Base-by-base conservation (phyloP, 2,797 vertebrate species). In the Rhinella marina region DNA sequence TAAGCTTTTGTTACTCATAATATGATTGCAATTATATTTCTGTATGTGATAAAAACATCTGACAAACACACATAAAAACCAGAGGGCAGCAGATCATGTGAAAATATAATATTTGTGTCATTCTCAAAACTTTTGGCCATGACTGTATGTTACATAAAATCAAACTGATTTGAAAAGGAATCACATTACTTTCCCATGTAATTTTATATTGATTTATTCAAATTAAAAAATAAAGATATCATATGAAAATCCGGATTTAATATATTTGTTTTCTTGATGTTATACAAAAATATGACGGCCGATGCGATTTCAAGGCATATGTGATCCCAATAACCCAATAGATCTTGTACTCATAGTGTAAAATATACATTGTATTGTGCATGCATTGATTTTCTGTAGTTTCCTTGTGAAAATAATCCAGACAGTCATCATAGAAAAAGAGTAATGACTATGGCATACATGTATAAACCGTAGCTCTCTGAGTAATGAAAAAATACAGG, bases 401-500 rank as follows among this genome's bases (percentile, higher is more conserved):
- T 52, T 76, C 13, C 41, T 14, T 25, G 27, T 56, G 52, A 86
- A 77, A 68, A 86, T 56, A 79, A 57, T 86, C 84, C 75, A 12
- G 62, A 59, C 27, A 80, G 75, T 68, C 52, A 86, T 80, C 75
- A 86, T 11, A 70, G 50, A 27, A 56, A 56, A 86, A 86, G 52
- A 86, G 54, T 66, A 86, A 80, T 68, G 76, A 66, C 27, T 66
- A 21, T 86, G 85, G 85, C 85, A 79, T 70, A 86, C 17, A 86
- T 59, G 85, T 80, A 57, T 56, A 77, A 80, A 54, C 52, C 50
- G 9, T 77, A 56, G 62, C 64, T 86, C 61, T 80, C 61, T 56
- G 61, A n/a, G 50, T 86, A 86, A 86, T 68, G 84, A 86, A 86
- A 61, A 86, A 64, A 86, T 86, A 64, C 84, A 64, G 32, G 56